Base-by-base conservation (phyloP, 2,113 vertebrate genomes). In the Perca schrenkii region DNA sequence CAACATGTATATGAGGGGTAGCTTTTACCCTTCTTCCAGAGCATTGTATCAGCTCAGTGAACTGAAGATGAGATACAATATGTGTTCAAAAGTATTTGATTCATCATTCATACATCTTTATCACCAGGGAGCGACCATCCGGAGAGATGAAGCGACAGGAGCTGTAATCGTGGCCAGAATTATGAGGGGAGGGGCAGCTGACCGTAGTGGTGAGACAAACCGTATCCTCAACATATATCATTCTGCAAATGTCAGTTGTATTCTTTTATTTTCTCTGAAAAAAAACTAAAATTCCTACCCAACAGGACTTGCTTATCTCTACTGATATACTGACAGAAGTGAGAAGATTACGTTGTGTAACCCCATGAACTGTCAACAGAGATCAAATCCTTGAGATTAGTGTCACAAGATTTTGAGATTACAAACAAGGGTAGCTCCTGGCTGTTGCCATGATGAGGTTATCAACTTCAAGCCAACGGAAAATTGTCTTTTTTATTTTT, bases 101-200 rank as follows among this genome's bases (percentile, higher is more conserved):
- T 31, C 21, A 11, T 73, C 69, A 34, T 65, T 28, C 28, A 2
- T 36, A 8, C 17, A 0, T 69, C 28, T 84, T 13, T n/a, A 82
- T 0, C 84, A 77, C 34, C 90, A 99, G 97, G 97, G 98, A 64
- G 98, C 98, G 1, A 99, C 97, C 40, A 99, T 99, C 92, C 95
- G 97, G 54, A 93, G 97, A 87, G 97, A 98, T 19, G 97, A 99
- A n/a, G 94, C 91, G 7, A 97, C 97, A 0, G 97, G 98, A 58
- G 97, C 98, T 19, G 97, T 99, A 1, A 95, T 99, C 34, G 97
- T 99, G 67, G 97, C 97, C 46, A 93, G 97, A 85, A 98, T 99
- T 93, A 98, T 99, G 97, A 96, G 96, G 84, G 98, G 97, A 7
- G 97, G 98, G 0, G 97, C 97, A 0, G 97, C 97, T 0, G 97